Conservation (phyloP, 2,888 invertebrate genomes). For the Xiphydria camelus region DNA sequence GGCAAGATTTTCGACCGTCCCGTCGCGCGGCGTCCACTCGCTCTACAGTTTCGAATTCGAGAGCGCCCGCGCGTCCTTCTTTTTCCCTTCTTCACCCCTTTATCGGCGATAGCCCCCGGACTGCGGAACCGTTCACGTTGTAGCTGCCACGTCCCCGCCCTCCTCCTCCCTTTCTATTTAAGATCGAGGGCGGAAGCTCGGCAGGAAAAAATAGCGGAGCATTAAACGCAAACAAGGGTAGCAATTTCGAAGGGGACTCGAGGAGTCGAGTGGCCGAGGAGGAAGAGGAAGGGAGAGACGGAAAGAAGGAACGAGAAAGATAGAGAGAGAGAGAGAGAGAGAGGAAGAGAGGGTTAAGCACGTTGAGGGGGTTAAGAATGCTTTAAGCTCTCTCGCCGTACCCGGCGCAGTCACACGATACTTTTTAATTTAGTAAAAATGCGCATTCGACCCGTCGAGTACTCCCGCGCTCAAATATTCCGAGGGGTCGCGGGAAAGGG, state of each 20-base stretch:
- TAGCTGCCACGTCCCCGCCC: neutral
- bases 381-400: conserved; percentile 39
- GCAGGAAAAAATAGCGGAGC: conserved; percentile 46
- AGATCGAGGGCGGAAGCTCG: conserved; percentile 17
- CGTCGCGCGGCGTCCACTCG: neutral
- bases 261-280: conserved; percentile 45
- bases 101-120: too few relatives aligned
- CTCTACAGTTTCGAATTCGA: too few relatives aligned
- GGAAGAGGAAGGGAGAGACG: conserved; percentile 18
- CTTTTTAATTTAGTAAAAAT: conserved; percentile 58
- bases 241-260: conserved; percentile 48
- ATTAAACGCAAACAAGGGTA: conserved; percentile 56
- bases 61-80: conserved; percentile 11
- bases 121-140: too few relatives aligned
- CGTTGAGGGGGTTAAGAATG: conserved; percentile 45
- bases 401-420: conserved; percentile 54
- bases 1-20: conserved; percentile 31
- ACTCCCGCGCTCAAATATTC: conserved; percentile 24
- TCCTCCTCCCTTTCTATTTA: conserved; percentile 24
- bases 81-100: conserved; percentile 11
- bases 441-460: conserved; percentile 52
- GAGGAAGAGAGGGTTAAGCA: conserved; percentile 30
- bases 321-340: conserved; percentile 22
- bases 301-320: conserved; percentile 23
- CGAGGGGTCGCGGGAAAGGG: conserved; percentile 15